phyloP scores from a whole-genome alignment of 2,113 vertebrate genomes.

The Peromyscus californicus region DNA sequence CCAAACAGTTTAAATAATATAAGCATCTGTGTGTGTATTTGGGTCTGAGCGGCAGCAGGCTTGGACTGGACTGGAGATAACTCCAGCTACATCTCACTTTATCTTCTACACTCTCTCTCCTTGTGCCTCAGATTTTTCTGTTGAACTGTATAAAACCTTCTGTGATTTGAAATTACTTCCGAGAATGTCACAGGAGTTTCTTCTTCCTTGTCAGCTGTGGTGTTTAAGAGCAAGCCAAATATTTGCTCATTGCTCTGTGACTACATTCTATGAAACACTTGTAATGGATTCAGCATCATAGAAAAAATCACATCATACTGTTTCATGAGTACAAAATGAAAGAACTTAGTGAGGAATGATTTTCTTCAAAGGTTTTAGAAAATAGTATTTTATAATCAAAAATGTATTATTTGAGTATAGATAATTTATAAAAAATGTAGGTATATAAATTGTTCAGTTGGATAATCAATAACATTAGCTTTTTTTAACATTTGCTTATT shows the following conservation, averaged over 20 bases:
- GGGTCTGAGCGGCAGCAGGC: too few species aligned
- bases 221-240: slow-evolving; percentile 52
- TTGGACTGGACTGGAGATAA: too few species aligned
- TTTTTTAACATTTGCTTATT: not conserved
- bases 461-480: not conserved
- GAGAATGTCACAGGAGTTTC: not conserved
- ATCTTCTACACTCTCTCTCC: slow-evolving; percentile 31
- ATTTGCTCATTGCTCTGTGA: slow-evolving; percentile 60
- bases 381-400: slow-evolving; percentile 62
- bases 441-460: not conserved
- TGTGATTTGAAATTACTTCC: slow-evolving; percentile 67
- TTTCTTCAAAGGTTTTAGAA: slow-evolving; percentile 23
- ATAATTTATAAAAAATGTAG: not conserved
- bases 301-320: slow-evolving; percentile 41
- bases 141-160: slow-evolving; percentile 57
- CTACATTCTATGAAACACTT: slow-evolving; percentile 30
- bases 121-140: slow-evolving; percentile 62
- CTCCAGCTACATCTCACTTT: slow-evolving; percentile 8
- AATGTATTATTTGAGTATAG: slow-evolving; percentile 42
- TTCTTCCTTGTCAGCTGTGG: slow-evolving; percentile 29
- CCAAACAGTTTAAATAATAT: too few species aligned
- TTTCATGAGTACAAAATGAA: slow-evolving; percentile 69
- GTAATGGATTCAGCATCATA: slow-evolving; percentile 19
- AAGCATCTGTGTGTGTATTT: too few species aligned
- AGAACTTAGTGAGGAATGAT: slow-evolving; percentile 24